Conservation (phyloP, 1,140 invertebrate species). For the Chrysopa pallens region DNA sequence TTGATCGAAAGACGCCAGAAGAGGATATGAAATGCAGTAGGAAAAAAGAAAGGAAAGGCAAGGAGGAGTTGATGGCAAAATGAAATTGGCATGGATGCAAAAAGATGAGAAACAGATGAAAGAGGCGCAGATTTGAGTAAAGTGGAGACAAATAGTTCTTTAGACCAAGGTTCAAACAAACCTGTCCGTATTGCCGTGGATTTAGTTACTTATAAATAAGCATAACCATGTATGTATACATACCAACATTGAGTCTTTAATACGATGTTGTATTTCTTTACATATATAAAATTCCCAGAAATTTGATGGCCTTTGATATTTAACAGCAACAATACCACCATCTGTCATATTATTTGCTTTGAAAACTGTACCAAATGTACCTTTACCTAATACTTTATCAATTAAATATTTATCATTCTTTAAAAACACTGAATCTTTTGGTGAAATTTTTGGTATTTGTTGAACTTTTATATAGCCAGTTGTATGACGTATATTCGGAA, state of each 20-base stretch:
- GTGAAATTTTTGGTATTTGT: constrained; percentile 2
- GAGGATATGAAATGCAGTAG: too few species aligned
- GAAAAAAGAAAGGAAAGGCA: too few species aligned
- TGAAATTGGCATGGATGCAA: too few species aligned
- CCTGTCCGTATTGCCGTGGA: too few species aligned
- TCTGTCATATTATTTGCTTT: constrained; percentile 35
- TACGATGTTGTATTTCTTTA: constrained; percentile 49
- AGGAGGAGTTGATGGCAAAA: too few species aligned
- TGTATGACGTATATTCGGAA: constrained; percentile 26
- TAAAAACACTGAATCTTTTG: constrained; percentile 7
- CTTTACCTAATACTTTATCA: constrained; percentile 53
- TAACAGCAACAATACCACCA: constrained; percentile 43
- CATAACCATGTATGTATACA: neutral
- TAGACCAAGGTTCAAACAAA: too few species aligned
- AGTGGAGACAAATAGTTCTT: too few species aligned
- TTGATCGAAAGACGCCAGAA: too few species aligned
- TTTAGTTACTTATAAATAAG: too few species aligned
- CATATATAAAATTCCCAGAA: constrained; percentile 69
- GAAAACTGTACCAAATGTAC: constrained; percentile 52
- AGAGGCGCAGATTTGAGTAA: too few species aligned
- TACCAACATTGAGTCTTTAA: constrained; percentile 51
- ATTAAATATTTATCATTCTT: constrained; percentile 41
- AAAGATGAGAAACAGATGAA: too few species aligned
- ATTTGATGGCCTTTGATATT: constrained; percentile 59
- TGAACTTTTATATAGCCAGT: constrained; percentile 18